Percentiles rank a stretch among this genome's conserved stretches.
phyloP scores from a whole-genome alignment of 2,113 vertebrate genomes.

The Octodon degus region DNA sequence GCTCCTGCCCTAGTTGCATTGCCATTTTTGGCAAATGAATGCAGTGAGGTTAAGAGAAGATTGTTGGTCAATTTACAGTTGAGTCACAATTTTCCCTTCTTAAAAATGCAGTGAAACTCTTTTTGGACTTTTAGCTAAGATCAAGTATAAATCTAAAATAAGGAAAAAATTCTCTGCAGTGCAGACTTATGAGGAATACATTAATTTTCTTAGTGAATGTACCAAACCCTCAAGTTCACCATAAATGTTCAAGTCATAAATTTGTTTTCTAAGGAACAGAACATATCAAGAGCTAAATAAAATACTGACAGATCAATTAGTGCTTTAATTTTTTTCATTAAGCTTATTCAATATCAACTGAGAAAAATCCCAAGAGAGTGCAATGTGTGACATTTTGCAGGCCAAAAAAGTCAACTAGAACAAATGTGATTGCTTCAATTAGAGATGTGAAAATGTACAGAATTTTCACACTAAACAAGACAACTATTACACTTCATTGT shows the following conservation, averaged over 20 bases:
- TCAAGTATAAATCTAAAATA: neutral
- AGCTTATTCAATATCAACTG: neutral
- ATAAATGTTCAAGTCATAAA: neutral
- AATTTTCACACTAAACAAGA: neutral
- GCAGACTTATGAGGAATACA: neutral
- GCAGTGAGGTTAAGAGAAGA: neutral
- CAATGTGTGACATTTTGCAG: neutral
- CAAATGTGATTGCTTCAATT: neutral
- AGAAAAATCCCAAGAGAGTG: neutral
- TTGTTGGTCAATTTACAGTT: neutral
- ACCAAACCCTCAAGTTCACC: constrained; percentile 2
- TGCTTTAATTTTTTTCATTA: neutral
- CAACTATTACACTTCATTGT: neutral
- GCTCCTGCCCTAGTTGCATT: neutral
- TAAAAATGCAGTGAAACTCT: neutral
- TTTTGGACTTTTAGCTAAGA: neutral
- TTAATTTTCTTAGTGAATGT: neutral
- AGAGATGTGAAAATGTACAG: neutral
- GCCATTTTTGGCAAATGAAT: neutral
- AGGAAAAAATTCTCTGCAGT: neutral
- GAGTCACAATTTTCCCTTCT: neutral
- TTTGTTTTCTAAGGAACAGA: neutral
- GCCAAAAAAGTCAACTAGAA: neutral
- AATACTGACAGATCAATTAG: neutral
- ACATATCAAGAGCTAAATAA: neutral